These are phyloP conservation scores for Xiphydria camelus DNA, from an alignment of 2,888 invertebrate species.

Conservation along the genomic window DNA sequence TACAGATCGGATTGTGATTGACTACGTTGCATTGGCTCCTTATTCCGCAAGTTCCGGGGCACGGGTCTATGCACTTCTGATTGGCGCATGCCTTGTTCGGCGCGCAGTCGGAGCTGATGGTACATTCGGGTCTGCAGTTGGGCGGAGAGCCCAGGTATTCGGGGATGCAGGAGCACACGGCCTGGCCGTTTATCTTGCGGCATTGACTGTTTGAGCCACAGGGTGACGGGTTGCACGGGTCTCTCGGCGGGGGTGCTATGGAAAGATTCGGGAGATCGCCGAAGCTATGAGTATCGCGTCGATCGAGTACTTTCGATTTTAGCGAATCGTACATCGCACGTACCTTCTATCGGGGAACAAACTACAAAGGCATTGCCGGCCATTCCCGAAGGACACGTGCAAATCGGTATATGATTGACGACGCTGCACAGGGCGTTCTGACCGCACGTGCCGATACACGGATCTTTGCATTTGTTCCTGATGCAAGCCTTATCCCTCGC, in stretches of 20 bases:
- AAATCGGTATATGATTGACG: conserved; percentile 63
- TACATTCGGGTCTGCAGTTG: conserved; percentile 71
- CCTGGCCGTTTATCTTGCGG: conserved; percentile 66
- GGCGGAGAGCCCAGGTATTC: conserved; percentile 69
- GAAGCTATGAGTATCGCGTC: background rate
- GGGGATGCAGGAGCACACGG: conserved; percentile 67
- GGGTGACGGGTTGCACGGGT: conserved; percentile 69
- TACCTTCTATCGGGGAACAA: conserved; percentile 66
- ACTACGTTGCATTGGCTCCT: conserved; percentile 65
- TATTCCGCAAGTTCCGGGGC: conserved; percentile 64
- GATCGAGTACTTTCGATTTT: background rate
- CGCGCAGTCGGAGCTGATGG: conserved; percentile 68
- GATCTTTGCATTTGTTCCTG: conserved; percentile 64
- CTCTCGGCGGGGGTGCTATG: conserved; percentile 26
- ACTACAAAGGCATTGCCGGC: conserved; percentile 73
- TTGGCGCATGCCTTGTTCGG: conserved; percentile 68
- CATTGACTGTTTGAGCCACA: conserved; percentile 72
- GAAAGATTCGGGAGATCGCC: background rate
- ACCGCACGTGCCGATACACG: conserved; percentile 68
- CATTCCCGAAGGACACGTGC: conserved; percentile 66
- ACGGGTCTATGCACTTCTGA: conserved; percentile 67
- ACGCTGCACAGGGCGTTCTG: conserved; percentile 64
- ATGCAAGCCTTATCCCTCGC: conserved; percentile 64
- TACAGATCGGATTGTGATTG: conserved; percentile 70
- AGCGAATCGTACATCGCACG: background rate